phyloP scores from a whole-genome alignment of 2,113 vertebrate genomes.

The Natator depressus region DNA sequence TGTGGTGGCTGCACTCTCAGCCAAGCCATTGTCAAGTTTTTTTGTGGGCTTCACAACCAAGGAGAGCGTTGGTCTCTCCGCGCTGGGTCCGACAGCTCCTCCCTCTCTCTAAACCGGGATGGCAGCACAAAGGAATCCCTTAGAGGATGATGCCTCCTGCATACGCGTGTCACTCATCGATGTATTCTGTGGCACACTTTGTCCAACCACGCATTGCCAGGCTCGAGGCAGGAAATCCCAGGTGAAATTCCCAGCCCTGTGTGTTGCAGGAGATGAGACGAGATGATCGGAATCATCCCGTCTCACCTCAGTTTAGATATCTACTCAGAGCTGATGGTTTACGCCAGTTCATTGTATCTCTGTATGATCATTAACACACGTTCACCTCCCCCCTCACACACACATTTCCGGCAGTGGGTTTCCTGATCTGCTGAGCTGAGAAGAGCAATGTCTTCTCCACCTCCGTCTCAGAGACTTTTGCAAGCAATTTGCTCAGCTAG shows the following conservation, averaged over 20 bases:
- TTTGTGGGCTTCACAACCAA: not conserved
- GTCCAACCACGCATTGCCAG: no score
- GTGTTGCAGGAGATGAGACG: no score
- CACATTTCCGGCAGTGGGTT: not conserved
- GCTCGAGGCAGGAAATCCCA: not conserved
- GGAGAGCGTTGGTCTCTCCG: not conserved
- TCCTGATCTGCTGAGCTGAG: no score
- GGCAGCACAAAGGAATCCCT: not conserved
- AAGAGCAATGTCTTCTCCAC: no score
- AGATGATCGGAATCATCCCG: rapidly evolving
- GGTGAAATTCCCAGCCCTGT: not conserved
- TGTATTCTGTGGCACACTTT: not conserved
- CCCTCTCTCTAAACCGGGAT: no score
- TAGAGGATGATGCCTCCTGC: not conserved
- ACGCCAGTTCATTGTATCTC: not conserved
- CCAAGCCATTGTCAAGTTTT: no score
- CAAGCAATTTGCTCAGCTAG: not conserved
- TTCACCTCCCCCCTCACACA: not conserved
- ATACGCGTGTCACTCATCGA: not conserved
- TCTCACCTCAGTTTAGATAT: not conserved
- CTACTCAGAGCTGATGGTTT: not conserved
- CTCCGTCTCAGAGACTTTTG: not conserved
- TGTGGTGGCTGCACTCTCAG: no score
- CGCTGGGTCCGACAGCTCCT: not conserved
- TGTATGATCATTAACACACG: not conserved